Base-by-base conservation (phyloP, 2,797 vertebrate genomes). In the Molossus molossus region DNA sequence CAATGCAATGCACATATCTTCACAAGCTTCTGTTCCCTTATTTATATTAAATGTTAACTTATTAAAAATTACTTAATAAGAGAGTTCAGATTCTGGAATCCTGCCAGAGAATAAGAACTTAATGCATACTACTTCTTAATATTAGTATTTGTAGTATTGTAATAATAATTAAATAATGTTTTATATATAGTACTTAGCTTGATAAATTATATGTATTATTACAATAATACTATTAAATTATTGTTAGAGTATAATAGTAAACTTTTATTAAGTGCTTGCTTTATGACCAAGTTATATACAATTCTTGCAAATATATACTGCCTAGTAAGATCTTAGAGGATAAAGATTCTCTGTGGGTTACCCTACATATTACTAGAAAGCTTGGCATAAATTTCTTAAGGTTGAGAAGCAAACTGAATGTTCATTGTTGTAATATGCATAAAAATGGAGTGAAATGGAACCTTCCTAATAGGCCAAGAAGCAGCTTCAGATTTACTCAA, bases 31-130 rank as follows among this genome's bases (percentile, higher is more conserved):
- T 1, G 29, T 25, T 92, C 86, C 15, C 5, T 27, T 58, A 75
- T 70, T 70, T 37, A 92, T 70, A 80, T 29, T 95, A 58, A 82
- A 53, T 84, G 20, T 67, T 37, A 93, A 40, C 40, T 72, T 79
- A 58, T 58, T 69, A 37, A 48, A 48, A 73, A 37, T n/a, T 33
- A 55, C 11, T 72, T 76, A 58, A 84, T 20, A 84, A 73, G 45
- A 25, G 2, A 50, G n/a, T 5, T 9, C 0, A 87, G 48, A 70
- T 50, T 11, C 10, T 40, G 50, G 21, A 0, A 15, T 72, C 29
- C 29, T 87, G 57, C 29, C 8, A 33, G 3, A 48, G 7, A 69
- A 15, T 73, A 90, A 45, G 25, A 82, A 14, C 17, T 90, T 64
- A 94, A 64, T 50, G 62, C 12, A 84, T 45, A 8, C 23, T 76